Base-by-base conservation (phyloP, 2,888 invertebrate species). In the Drosophila colorata region DNA sequence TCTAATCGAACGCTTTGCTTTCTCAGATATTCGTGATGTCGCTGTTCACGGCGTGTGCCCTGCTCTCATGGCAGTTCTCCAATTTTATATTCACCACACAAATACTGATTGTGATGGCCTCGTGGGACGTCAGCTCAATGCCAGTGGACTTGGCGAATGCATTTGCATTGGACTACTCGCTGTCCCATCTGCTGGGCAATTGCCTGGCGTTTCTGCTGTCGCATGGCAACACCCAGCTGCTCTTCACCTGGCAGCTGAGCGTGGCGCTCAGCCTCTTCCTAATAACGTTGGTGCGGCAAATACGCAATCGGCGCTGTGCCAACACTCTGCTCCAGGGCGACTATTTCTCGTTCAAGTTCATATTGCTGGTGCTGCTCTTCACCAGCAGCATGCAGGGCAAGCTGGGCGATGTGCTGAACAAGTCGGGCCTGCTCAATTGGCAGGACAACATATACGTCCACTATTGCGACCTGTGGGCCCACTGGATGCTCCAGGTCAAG, bases 51-150 rank as follows among this genome's bases (percentile, higher is more conserved):
- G 90, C 92, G 6, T 81, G 90, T 35, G 89, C 92, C 2, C 80
- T 90, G 0, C 90, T 95, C 0, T 94, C 94, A 77, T 96, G 96
- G 95, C 96, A 97, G 92, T 97, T 98, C 93, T 95, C 97, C 0
- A 96, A 97, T 82, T 96, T 97, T 87, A 95, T 97, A 60, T 94
- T 97, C 79, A 93, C 95, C 4, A 96, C 96, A 0, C 97, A 97
- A 91, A 93, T 95, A 0, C 91, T 95, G 5, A 95, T 96, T 4
- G 93, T 97, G 72, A 95, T 96, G 83, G 92, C 95, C 1, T 94
- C 95, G 76, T 96, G 95, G 83, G 94, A 95, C 87, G 83, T 94
- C 0, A 92, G 91, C 63, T 92, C 94, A 0, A 93, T 95, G 28
- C 86, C 90, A 5, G 80, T 77, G 40, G 92, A 94, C 0, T 93